Conservation (phyloP, 1,140 invertebrate species). For the Psix sp. region DNA sequence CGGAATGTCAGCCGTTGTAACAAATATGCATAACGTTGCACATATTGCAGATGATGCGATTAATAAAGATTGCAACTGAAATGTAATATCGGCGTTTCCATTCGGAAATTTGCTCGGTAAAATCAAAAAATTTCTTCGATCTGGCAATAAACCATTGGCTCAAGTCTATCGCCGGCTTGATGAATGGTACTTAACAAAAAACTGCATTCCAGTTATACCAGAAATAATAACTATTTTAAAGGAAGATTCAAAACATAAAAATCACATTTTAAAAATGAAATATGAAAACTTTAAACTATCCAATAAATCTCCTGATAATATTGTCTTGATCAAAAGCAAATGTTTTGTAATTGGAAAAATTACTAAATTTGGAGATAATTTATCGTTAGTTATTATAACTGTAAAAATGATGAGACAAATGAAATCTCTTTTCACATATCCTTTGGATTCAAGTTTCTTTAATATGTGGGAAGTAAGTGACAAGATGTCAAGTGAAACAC, state of each 20-base stretch:
- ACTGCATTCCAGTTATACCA: not conserved
- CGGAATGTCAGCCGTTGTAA: slow-evolving; percentile 15
- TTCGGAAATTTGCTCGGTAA: too few relatives aligned
- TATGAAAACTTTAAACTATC: slow-evolving; percentile 11
- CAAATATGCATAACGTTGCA: slow-evolving; percentile 25
- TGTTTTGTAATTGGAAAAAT: slow-evolving; percentile 8
- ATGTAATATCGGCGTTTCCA: slow-evolving; percentile 23
- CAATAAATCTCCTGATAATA: slow-evolving; percentile 14
- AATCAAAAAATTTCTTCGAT: slow-evolving; percentile 29
- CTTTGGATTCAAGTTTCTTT: slow-evolving; percentile 10
- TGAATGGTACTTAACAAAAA: slow-evolving; percentile 15
- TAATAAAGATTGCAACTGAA: slow-evolving; percentile 21
- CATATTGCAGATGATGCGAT: slow-evolving; percentile 24
- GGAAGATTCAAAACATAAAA: not conserved
- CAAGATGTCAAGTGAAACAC: not conserved
- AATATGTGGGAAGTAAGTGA: slow-evolving; percentile 10
- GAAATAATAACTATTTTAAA: slow-evolving; percentile 6
- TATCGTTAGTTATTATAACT: not conserved
- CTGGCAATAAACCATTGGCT: slow-evolving; percentile 19
- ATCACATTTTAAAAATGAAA: slow-evolving; percentile 29
- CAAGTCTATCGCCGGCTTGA: slow-evolving; percentile 30
- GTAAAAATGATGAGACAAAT: slow-evolving; percentile 7
- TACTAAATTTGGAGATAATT: not conserved
- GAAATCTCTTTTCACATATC: slow-evolving; percentile 7
- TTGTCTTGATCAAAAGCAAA: slow-evolving; percentile 9